Conservation (phyloP, 1,140 invertebrate genomes). For the Trachymyrmex septentrionalis region DNA sequence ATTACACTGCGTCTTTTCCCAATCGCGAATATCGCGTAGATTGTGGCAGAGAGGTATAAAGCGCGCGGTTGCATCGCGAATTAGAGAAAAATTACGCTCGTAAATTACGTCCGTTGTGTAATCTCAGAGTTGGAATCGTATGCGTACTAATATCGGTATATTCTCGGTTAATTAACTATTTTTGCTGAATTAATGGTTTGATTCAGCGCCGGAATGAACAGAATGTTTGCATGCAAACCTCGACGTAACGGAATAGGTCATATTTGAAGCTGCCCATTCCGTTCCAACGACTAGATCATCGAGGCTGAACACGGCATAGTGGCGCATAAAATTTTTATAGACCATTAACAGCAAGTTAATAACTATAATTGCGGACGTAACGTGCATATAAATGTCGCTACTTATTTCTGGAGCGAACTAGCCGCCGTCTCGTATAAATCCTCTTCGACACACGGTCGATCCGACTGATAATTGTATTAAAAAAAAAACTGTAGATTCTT, state of each 20-base stretch:
- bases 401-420: conserved; percentile 36
- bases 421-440: conserved; percentile 36
- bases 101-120: conserved; percentile 8
- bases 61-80: not conserved
- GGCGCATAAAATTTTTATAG: conserved; percentile 68
- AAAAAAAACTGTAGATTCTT: conserved; percentile 8
- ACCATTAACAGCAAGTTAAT: conserved; percentile 64
- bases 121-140: not conserved
- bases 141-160: conserved; percentile 21
- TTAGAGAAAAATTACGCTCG: conserved; percentile 12
- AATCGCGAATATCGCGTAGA: not conserved
- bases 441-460: not conserved
- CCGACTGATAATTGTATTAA: too few species aligned
- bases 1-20: not conserved
- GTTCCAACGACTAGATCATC: not conserved
- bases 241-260: conserved; percentile 42
- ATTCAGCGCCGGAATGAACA: not conserved
- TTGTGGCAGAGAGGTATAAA: conserved; percentile 22
- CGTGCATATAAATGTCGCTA: conserved; percentile 68
- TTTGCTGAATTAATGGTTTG: conserved; percentile 45
- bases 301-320: not conserved
- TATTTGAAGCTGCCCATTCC: conserved; percentile 28
- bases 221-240: conserved; percentile 12
- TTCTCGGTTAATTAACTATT: conserved; percentile 41
- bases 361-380: conserved; percentile 73